Base-by-base conservation (phyloP, 2,113 vertebrate species). In the Rhinolophus sinicus region DNA sequence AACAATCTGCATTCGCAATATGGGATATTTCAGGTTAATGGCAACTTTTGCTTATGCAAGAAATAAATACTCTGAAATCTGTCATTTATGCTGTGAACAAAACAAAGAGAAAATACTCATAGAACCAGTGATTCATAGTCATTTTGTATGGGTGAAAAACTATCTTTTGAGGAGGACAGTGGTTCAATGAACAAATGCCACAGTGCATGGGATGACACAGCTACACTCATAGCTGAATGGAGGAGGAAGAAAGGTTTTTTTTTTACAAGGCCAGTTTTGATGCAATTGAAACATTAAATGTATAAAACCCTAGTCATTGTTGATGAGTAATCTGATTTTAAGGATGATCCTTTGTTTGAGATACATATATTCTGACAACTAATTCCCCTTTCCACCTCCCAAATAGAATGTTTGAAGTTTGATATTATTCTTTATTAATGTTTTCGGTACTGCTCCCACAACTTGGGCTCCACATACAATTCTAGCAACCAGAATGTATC, bases 111-210 rank as follows among this genome's bases (percentile, higher is more conserved):
- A 92, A 91, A 77, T 91, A 97, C 90, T 97, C 90, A 95, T 64
- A 97, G 96, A 97, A 92, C 52, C 30, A 11, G 8, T 98, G 97
- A 98, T 93, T 98, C 98, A 98, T 83, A 72, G 90, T 80, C 96
- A 95, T 94, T 97, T 95, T 96, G 81, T 47, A 85, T 83, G 8
- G 35, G 95, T 98, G 93, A 97, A 96, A 94, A 92, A 86, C 60
- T 58, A 85, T 92, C 56, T 93, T 82, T 76, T 50, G 90, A 97
- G 96, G 97, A 97, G 94, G 94, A 94, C 94, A 98, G 33, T 15
- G 83, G 69, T 95, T 97, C 95, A 92, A 8, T 83, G 91, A 97
- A 84, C 62, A 97, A 97, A 96, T 38, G 76, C 52, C 94, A 35
- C 35, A 62, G 1, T 77, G 83, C 92, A 40, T 77, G 44, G 52